These are phyloP conservation scores for Dendrolimus pini DNA, from an alignment of 2,888 invertebrate genomes.

Conservation along the genomic window DNA sequence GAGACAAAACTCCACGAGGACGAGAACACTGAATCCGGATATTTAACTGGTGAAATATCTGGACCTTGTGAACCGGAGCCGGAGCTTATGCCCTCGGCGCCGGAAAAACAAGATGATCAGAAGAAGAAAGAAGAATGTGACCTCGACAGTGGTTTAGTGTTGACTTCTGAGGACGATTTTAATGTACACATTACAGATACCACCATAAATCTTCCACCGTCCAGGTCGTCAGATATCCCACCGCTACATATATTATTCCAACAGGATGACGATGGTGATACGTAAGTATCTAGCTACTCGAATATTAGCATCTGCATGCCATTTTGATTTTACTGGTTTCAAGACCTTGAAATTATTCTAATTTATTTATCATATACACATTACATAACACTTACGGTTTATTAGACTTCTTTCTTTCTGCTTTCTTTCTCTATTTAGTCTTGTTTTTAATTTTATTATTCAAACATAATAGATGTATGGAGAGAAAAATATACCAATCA, in stretches of 20 bases:
- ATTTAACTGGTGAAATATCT: constrained; percentile 42
- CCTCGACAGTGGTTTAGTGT: neutral
- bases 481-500: too few relatives aligned
- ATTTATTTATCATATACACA: neutral
- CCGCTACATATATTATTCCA: constrained; percentile 82
- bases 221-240: constrained; percentile 31
- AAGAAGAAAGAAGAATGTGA: constrained; percentile 10
- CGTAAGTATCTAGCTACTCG: constrained; percentile 78
- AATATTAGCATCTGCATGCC: constrained; percentile 1
- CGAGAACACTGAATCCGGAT: constrained; percentile 54
- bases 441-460: too few relatives aligned
- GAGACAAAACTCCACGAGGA: constrained; percentile 50
- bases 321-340: neutral
- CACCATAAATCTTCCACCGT: neutral
- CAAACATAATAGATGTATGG: too few relatives aligned
- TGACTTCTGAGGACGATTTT: neutral
- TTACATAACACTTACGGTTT: too few relatives aligned
- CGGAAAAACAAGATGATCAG: constrained; percentile 6
- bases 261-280: constrained; percentile 91
- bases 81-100: neutral
- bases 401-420: too few relatives aligned
- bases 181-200: neutral
- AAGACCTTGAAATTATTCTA: neutral
- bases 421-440: too few relatives aligned
- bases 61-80: constrained; percentile 24